Evolutionary conservation across 2,797 vertebrate genomes (phyloP).

Genomic region (Cyprinodon diabolis): DNA sequence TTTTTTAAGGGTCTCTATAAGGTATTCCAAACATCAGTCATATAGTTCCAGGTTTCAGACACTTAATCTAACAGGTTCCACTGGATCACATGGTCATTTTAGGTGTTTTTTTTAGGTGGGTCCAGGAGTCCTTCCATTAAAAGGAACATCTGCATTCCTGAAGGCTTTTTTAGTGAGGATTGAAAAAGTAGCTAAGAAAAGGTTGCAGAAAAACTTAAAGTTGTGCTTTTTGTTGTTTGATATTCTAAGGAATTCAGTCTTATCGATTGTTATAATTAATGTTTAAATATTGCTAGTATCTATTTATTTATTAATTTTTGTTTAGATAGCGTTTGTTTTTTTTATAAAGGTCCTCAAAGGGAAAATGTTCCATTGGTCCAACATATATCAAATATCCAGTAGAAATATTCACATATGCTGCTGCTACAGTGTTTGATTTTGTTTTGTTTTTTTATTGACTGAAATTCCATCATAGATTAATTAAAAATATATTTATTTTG

Average conservation of each 20-base stretch:
- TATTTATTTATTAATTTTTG: no score
- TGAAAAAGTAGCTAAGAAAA: not conserved
- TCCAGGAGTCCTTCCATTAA: not conserved
- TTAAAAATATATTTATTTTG: not conserved
- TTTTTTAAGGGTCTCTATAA: constrained; percentile 19
- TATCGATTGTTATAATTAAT: not conserved
- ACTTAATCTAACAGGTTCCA: constrained; percentile 1
- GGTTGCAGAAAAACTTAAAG: no score
- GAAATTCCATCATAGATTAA: no score
- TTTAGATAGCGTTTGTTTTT: no score
- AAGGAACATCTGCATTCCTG: not conserved
- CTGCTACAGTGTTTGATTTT: no score
- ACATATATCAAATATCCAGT: not conserved
- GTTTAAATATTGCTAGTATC: no score
- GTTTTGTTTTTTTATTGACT: no score
- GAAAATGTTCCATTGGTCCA: no score
- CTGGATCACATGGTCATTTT: not conserved
- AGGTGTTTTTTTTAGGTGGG: not conserved
- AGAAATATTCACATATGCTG: not conserved
- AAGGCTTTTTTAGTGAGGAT: not conserved
- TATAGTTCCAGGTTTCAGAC: not conserved
- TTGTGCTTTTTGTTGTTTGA: not conserved
- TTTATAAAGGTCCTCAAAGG: no score
- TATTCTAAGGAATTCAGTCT: not conserved
- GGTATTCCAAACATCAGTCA: constrained; percentile 24